Evolutionary conservation across 2,797 vertebrate genomes (phyloP).

Genomic region (Sparidentex hasta): DNA sequence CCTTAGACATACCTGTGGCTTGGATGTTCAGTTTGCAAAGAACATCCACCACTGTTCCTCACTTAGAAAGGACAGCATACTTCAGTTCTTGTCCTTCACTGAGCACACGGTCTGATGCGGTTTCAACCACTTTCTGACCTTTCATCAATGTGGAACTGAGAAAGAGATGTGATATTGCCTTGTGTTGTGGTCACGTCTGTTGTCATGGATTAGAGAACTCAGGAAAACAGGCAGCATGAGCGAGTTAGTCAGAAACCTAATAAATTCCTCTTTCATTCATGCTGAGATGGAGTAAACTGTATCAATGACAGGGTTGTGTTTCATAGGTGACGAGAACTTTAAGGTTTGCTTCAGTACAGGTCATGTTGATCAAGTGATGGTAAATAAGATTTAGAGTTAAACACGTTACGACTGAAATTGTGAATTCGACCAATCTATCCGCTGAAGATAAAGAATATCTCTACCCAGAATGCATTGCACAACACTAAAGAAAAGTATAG

Average conservation of each 20-base stretch:
- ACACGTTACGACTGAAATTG: conserved; percentile 26
- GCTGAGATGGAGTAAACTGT: conserved; percentile 13
- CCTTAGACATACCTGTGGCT: conserved; percentile 81
- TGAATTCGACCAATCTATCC: conserved; percentile 30
- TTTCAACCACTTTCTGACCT: conserved; percentile 37
- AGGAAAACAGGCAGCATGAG: conserved; percentile 59
- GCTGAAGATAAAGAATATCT: conserved; percentile 32
- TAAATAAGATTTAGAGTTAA: conserved; percentile 26
- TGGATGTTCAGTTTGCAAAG: conserved; percentile 68
- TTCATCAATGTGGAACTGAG: conserved; percentile 28
- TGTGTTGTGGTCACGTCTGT: conserved; percentile 51
- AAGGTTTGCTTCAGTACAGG: background rate
- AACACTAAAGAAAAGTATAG: conserved; percentile 1
- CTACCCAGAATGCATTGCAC: conserved; percentile 41
- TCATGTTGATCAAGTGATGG: conserved; percentile 35
- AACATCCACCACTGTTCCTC: conserved; percentile 65
- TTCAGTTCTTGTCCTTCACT: conserved; percentile 35
- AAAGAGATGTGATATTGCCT: conserved; percentile 44
- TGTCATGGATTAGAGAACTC: conserved; percentile 55
- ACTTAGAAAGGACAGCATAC: conserved; percentile 28
- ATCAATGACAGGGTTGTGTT: conserved; percentile 29
- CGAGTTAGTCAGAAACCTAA: conserved; percentile 30
- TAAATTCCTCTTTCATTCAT: conserved; percentile 45
- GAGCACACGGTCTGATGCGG: conserved; percentile 35
- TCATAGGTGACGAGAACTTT: background rate